A percentile compares a stretch with the other conserved stretches of the same genome.
phyloP scores from a whole-genome alignment of 2,888 invertebrate genomes.

The Xanthorhoe designata region DNA sequence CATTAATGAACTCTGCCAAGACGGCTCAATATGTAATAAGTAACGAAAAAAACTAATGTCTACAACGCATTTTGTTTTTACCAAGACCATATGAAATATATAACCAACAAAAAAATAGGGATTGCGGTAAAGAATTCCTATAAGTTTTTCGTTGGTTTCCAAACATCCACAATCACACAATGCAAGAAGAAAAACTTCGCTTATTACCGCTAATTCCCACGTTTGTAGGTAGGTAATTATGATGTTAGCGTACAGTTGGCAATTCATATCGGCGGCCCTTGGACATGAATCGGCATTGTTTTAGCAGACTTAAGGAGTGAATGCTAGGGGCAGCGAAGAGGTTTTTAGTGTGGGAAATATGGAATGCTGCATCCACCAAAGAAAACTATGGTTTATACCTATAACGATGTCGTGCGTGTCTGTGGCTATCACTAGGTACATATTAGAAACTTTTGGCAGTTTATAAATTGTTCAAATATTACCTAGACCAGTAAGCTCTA shows the following conservation, averaged over 20 bases:
- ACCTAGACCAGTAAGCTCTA: too few relatives aligned
- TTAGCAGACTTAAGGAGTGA: slow-evolving; percentile 49
- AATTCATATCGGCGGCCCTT: slow-evolving; percentile 66
- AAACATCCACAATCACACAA: slow-evolving; percentile 29
- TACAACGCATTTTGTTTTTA: too few relatives aligned
- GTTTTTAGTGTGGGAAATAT: slow-evolving; percentile 48
- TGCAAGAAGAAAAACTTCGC: slow-evolving; percentile 30
- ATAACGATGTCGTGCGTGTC: too few relatives aligned
- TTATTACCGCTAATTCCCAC: slow-evolving; percentile 39
- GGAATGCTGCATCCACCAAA: slow-evolving; percentile 1
- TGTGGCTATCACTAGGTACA: too few relatives aligned
- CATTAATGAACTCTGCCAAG: too few relatives aligned
- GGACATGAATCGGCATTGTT: slow-evolving; percentile 68
- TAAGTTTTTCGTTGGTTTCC: slow-evolving; percentile 18
- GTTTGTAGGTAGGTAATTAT: slow-evolving; percentile 10
- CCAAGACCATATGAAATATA: not conserved
- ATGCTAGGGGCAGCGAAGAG: slow-evolving; percentile 48
- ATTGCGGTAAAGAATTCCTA: not conserved
- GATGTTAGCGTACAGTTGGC: slow-evolving; percentile 49
- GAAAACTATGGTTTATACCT: not conserved
- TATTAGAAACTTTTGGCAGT: too few relatives aligned
- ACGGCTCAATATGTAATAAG: too few relatives aligned
- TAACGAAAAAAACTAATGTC: too few relatives aligned
- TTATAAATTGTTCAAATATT: too few relatives aligned
- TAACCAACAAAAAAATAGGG: not conserved